Evolutionary conservation across 35 echinoderm and acorn worm species (phyloP).

Genomic region (Diadema setosum): DNA sequence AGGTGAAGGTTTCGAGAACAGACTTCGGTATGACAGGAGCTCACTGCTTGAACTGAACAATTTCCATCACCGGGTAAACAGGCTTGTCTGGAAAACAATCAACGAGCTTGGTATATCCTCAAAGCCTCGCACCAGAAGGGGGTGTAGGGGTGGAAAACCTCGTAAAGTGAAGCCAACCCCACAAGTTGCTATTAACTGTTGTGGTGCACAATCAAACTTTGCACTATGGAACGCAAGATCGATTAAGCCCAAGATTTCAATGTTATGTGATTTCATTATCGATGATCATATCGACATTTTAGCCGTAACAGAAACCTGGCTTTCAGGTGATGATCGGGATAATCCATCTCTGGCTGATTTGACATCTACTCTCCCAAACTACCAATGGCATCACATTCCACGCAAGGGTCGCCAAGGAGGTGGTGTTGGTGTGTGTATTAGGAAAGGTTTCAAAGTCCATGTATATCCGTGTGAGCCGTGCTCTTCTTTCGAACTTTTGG

Average conservation of each 20-base stretch:
- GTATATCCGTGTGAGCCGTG: too few relatives aligned
- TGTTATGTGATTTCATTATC: slow-evolving; percentile 40
- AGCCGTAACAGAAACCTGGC: too few relatives aligned
- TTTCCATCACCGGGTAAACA: not conserved
- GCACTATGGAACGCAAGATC: not conserved
- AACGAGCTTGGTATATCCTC: not conserved
- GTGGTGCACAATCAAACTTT: not conserved
- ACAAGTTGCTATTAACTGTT: not conserved
- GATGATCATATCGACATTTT: slow-evolving; percentile 14
- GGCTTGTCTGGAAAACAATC: not conserved
- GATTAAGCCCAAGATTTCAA: slow-evolving; percentile 4
- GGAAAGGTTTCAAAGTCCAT: too few relatives aligned
- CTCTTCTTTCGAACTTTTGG: too few relatives aligned
- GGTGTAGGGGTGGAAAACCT: not conserved
- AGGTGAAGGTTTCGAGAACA: not conserved
- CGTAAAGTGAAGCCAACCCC: not conserved
- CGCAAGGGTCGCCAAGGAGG: too few relatives aligned
- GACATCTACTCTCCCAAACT: too few relatives aligned
- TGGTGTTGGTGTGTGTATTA: too few relatives aligned
- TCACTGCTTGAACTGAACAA: not conserved
- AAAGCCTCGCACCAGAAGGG: not conserved
- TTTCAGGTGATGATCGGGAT: too few relatives aligned
- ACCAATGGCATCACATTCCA: too few relatives aligned
- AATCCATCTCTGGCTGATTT: too few relatives aligned
- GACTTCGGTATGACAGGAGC: not conserved